Percentiles rank a stretch among this genome's conserved stretches.
These are phyloP conservation scores for Allochrocebus solatus DNA, from an alignment of 2,797 vertebrate species.

Conservation along the genomic window DNA sequence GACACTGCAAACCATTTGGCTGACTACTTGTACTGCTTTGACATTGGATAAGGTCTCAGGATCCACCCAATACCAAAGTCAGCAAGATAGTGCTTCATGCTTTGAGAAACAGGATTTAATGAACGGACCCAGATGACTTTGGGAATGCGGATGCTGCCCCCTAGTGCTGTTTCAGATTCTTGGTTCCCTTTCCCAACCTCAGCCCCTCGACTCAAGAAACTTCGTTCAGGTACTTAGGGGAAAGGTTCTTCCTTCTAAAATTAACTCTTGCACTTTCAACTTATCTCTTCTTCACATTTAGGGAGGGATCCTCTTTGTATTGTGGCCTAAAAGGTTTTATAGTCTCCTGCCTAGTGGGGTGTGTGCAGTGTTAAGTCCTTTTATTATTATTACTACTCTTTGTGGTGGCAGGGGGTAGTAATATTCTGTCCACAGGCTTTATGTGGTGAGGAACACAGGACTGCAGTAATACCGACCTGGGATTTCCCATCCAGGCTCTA, in stretches of 20 bases:
- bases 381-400: background rate
- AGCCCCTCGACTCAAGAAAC: background rate
- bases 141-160: constrained; percentile 49
- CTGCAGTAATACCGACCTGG: background rate
- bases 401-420: too few species aligned
- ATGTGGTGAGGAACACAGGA: background rate
- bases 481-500: background rate
- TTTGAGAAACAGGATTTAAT: background rate
- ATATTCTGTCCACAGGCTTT: background rate
- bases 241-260: background rate
- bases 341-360: background rate
- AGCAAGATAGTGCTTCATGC: background rate
- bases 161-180: background rate
- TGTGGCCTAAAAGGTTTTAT: background rate
- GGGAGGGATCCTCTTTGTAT: background rate
- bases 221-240: too few species aligned
- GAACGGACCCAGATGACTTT: background rate
- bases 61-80: background rate
- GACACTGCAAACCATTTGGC: background rate
- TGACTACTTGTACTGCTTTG: background rate
- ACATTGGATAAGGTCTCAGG: background rate
- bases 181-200: background rate
- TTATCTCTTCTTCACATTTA: background rate
- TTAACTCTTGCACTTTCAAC: background rate
- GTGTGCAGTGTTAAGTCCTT: background rate